A percentile compares a stretch with the other conserved stretches of the same genome.
phyloP scores from a whole-genome alignment of 1,140 invertebrate species.

The Aricia agestis region DNA sequence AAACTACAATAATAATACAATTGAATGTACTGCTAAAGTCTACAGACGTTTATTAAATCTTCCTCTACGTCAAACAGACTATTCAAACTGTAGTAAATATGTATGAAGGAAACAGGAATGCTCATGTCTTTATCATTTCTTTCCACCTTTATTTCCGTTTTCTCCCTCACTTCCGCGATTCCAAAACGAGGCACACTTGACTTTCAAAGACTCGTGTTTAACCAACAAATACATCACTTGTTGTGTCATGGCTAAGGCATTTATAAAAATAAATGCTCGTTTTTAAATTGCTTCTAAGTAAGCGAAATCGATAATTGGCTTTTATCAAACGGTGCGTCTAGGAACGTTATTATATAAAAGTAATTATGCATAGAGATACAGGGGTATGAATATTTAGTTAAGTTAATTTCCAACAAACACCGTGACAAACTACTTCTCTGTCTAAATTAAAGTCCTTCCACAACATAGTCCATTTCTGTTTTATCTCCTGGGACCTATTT shows the following conservation, averaged over 20 bases:
- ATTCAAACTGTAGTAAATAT: not conserved
- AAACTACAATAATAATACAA: too few relatives aligned
- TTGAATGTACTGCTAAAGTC: too few relatives aligned
- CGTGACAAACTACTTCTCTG: not conserved
- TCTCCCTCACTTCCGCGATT: not conserved
- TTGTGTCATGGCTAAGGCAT: not conserved
- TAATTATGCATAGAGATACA: too few relatives aligned
- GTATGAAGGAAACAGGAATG: slow-evolving; percentile 4
- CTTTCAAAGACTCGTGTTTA: not conserved
- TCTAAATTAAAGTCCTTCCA: not conserved
- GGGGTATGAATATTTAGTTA: too few relatives aligned
- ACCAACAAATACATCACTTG: not conserved
- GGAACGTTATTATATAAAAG: too few relatives aligned
- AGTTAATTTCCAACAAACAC: too few relatives aligned
- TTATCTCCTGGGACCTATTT: not conserved
- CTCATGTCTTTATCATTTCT: slow-evolving; percentile 3
- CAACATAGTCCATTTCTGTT: not conserved
- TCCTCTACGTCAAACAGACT: not conserved
- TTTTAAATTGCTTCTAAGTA: not conserved
- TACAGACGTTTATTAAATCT: not conserved
- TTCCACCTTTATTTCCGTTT: not conserved
- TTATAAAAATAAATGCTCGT: not conserved
- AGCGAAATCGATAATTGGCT: too few relatives aligned
- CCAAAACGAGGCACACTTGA: not conserved
- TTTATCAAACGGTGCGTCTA: too few relatives aligned